These are phyloP conservation scores for Molossus alvarezi DNA, from an alignment of 2,797 vertebrate species.

Conservation along the genomic window DNA sequence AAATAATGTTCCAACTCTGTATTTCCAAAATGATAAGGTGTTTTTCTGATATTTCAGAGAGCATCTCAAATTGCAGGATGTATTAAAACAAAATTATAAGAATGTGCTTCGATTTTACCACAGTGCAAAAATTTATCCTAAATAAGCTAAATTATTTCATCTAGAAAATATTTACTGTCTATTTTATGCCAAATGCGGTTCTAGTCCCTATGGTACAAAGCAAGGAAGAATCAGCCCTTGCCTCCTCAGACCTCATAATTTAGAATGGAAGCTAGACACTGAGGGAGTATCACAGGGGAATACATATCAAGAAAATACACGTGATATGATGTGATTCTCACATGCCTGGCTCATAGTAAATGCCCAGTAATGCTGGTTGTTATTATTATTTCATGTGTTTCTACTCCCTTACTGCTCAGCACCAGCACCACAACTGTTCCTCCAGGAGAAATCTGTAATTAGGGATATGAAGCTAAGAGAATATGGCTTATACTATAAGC, in stretches of 20 bases:
- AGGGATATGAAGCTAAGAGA: conserved; percentile 56
- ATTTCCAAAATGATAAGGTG: conserved; percentile 36
- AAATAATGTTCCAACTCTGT: conserved; percentile 17
- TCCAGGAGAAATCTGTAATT: conserved; percentile 73
- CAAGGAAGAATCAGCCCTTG: background rate
- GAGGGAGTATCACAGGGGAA: background rate
- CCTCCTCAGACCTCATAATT: background rate
- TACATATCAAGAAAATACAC: background rate
- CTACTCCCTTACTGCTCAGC: background rate
- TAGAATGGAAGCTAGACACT: background rate
- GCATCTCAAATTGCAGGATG: conserved; percentile 18
- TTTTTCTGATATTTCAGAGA: conserved; percentile 44
- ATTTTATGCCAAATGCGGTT: background rate
- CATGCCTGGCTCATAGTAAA: background rate
- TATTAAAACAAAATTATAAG: conserved; percentile 65
- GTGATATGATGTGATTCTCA: background rate
- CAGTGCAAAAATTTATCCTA: conserved; percentile 29
- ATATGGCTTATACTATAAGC: background rate
- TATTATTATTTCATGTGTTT: conserved; percentile 61
- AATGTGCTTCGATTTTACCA: conserved; percentile 40
- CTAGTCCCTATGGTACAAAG: background rate
- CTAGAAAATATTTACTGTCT: background rate
- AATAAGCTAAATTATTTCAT: conserved; percentile 2
- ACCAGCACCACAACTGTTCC: conserved; percentile 52
- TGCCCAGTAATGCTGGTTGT: background rate